Base-by-base conservation (phyloP, 2,113 vertebrate genomes). In the Leuciscus idus region DNA sequence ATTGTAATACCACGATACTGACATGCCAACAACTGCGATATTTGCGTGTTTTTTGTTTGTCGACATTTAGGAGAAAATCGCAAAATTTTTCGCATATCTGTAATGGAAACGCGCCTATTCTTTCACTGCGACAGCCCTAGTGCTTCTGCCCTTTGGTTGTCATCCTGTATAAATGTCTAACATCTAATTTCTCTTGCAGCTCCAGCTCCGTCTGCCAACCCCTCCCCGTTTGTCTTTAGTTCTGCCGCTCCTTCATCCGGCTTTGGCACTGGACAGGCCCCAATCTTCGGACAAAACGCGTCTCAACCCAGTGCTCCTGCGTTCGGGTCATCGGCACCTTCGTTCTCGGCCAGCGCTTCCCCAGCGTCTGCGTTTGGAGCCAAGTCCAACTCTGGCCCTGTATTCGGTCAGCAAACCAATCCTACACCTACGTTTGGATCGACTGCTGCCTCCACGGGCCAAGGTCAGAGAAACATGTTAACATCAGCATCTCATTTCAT, bases 361-460 rank as follows among this genome's bases (percentile, higher is more conserved):
- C 97, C 96, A 84, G 87, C 96, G 10, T 95, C 95, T 1, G 90
- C 95, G 76, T 99, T 99, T 1, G 97, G 97, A 85, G 91, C 95
- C 0, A 95, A 96, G 89, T 93, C 96, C 0, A 96, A 93, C 80
- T 93, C 95, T n/a, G 84, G 92, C 3, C 88, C 97, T 0, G 93
- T 95, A 55, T 99, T 98, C 4, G 96, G 97, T 55, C 97, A 98
- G 79, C 96, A 96, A 89, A 84, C 94, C 2, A 90, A 92, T 61
- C 90, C 94, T 10, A 94, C 95, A 57, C 93, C 96, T 36, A 88
- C 93, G 0, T 99, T 99, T 90, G 96, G 96, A 62, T 94, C 95
- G 0, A 89, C 89, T 55, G 36, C 85, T 64, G 84, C 95, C 89
- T 79, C 95, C 82, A 83, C 97, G 6, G 92, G 91, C 77, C 70